Evolutionary conservation across 2,888 invertebrate species (phyloP).

Genomic region (Imbricaverruca yamaguchii): DNA sequence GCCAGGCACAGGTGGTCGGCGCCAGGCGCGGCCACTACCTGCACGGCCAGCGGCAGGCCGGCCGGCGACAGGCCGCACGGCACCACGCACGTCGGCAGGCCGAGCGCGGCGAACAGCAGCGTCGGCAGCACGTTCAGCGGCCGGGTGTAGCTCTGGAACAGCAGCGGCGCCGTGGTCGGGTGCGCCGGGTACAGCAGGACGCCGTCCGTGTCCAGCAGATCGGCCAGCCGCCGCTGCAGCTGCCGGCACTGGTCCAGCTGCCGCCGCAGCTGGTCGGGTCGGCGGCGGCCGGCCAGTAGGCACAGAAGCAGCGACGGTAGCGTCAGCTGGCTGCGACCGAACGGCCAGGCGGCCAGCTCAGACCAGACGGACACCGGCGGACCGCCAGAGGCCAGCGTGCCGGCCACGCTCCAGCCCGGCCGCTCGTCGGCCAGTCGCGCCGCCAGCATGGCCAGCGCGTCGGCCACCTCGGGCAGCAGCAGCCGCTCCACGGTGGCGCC

Average conservation of each 20-base stretch:
- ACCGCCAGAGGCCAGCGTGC: too few relatives aligned
- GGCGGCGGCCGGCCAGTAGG: too few relatives aligned
- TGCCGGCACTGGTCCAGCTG: conserved; percentile 28
- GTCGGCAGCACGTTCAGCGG: conserved; percentile 46
- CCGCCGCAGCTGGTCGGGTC: neutral
- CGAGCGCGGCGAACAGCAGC: conserved; percentile 37
- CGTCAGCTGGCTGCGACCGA: too few relatives aligned
- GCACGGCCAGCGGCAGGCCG: neutral
- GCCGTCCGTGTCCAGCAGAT: conserved; percentile 37
- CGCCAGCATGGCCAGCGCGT: too few relatives aligned
- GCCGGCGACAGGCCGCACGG: neutral
- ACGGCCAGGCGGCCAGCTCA: too few relatives aligned
- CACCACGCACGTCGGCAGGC: conserved; percentile 36
- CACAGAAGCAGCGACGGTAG: too few relatives aligned
- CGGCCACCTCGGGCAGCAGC: too few relatives aligned
- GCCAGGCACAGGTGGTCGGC: too few relatives aligned
- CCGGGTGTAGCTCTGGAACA: conserved; percentile 42
- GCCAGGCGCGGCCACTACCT: neutral
- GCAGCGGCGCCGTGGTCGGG: conserved; percentile 44
- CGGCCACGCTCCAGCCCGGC: too few relatives aligned
- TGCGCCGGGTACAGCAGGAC: conserved; percentile 46
- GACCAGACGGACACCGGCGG: too few relatives aligned
- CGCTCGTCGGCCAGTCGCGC: too few relatives aligned
- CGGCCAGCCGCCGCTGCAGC: conserved; percentile 28
- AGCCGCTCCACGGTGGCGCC: too few relatives aligned